Evolutionary conservation across 2,113 vertebrate species (phyloP).

Genomic region (Eretmochelys imbricata): DNA sequence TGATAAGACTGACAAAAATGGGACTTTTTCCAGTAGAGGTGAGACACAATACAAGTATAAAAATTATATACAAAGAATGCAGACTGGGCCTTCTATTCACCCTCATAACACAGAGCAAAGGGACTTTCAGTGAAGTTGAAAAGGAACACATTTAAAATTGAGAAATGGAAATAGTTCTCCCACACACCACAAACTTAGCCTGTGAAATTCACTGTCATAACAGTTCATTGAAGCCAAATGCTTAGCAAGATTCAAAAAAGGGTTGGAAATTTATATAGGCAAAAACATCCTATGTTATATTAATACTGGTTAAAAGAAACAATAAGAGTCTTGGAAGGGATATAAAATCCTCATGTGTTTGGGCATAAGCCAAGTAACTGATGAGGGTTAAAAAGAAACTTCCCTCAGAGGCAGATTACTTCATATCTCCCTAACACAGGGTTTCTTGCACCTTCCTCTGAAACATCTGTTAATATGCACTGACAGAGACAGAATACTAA

Average conservation of each 20-base stretch:
- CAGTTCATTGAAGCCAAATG: neutral
- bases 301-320: neutral
- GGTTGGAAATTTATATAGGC: neutral
- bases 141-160: neutral
- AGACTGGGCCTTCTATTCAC: neutral
- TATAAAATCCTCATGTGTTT: neutral
- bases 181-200: neutral
- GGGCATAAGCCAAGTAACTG: neutral
- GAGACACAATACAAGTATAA: conserved; percentile 19
- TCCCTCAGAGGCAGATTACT: neutral
- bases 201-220: neutral
- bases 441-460: neutral
- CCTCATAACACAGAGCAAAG: conserved; percentile 21
- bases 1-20: neutral
- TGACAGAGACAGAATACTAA: neutral
- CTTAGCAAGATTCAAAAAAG: neutral
- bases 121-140: conserved; percentile 29
- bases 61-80: conserved; percentile 8
- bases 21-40: neutral
- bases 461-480: neutral
- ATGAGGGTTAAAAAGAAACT: conserved; percentile 1
- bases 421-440: neutral
- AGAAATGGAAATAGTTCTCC: neutral
- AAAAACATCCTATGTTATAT: neutral
- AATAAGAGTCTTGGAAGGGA: rapidly evolving